These are phyloP conservation scores for Clupea harengus DNA, from an alignment of 2,113 vertebrate genomes.

Conservation along the genomic window DNA sequence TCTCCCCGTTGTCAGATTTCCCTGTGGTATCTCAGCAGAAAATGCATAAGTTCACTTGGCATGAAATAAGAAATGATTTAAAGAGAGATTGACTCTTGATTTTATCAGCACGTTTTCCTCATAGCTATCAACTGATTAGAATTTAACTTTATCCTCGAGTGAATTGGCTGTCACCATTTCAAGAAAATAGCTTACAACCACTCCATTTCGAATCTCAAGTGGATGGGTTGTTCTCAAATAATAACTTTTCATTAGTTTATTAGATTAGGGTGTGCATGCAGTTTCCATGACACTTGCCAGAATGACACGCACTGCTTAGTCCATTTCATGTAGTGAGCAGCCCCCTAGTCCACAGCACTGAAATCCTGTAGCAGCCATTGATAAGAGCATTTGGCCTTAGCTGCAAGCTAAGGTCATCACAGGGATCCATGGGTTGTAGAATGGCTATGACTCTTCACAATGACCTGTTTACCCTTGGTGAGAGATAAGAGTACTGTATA, in stretches of 20 bases:
- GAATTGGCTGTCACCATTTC: background rate
- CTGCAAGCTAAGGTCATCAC: background rate
- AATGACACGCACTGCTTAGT: conserved; percentile 23
- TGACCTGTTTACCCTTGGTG: background rate
- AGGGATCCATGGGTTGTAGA: background rate
- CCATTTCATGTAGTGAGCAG: no score
- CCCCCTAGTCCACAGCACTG: conserved; percentile 17
- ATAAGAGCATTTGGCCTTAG: conserved; percentile 19
- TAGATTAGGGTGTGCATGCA: conserved; percentile 17
- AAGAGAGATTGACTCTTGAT: background rate
- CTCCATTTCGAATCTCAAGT: conserved; percentile 28
- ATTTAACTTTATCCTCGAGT: background rate
- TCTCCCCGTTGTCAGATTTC: conserved; percentile 56
- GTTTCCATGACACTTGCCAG: conserved; percentile 31
- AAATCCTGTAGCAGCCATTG: conserved; percentile 45
- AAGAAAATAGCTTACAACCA: background rate
- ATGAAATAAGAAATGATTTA: conserved; percentile 19
- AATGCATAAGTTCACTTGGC: conserved; percentile 24
- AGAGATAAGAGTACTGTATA: background rate
- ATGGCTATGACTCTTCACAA: background rate
- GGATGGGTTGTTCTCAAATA: conserved; percentile 21
- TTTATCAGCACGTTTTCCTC: background rate
- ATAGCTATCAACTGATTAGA: conserved; percentile 40
- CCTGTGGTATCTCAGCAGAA: conserved; percentile 30
- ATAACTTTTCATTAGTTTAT: background rate